These are phyloP conservation scores for Lipotes vexillifer DNA, from an alignment of 2,113 vertebrate genomes.

Conservation along the genomic window DNA sequence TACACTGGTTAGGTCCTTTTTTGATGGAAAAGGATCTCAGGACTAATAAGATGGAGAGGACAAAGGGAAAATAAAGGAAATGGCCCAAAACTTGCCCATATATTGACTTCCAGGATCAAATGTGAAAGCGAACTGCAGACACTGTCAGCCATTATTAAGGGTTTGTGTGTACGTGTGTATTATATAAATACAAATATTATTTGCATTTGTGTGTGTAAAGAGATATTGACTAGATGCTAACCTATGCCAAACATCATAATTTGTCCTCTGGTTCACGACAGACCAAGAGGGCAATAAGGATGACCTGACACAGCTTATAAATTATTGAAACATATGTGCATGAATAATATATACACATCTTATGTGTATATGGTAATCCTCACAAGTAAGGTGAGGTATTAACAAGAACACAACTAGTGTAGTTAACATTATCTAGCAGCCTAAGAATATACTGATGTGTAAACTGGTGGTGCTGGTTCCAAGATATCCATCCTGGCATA, in stretches of 20 bases:
- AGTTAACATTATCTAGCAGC: background rate
- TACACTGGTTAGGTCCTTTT: background rate
- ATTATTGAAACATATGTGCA: background rate
- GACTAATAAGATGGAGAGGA: background rate
- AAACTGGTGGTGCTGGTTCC: background rate
- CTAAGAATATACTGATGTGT: background rate
- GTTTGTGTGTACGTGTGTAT: background rate
- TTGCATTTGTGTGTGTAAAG: background rate
- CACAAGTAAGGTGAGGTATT: background rate
- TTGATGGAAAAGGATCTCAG: background rate
- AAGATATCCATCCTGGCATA: background rate
- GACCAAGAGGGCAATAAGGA: background rate
- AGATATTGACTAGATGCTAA: background rate
- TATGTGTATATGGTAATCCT: background rate
- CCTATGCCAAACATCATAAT: background rate
- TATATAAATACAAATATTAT: background rate
- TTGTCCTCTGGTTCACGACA: background rate
- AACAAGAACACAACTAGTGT: background rate
- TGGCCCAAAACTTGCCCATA: background rate
- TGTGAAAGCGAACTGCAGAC: background rate
- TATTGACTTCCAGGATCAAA: background rate
- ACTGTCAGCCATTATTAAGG: background rate
- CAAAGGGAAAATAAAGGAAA: background rate
- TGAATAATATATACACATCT: background rate
- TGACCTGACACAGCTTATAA: background rate